Evolutionary conservation across 2,888 invertebrate species (phyloP), one percentile per base, ranked within the genome.

Genomic region (Drosophila robusta): DNA sequence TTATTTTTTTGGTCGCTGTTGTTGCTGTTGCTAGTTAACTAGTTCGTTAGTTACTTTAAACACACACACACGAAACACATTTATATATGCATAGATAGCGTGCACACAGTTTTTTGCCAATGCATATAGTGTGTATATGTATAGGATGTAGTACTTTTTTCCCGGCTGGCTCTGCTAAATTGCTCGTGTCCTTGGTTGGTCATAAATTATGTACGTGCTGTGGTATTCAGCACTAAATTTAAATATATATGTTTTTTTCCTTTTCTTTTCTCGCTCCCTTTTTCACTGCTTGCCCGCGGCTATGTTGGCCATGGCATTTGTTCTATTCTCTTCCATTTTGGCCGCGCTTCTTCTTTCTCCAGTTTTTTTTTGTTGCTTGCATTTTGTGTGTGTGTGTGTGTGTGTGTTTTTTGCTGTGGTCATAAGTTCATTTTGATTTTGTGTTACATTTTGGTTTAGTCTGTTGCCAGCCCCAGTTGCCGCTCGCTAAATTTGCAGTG

Each of bases 161-260:
- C 50, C 56, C 72, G 71, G 69, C 78, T 75, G 71, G 78, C 79
- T 70, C 75, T 79, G 87, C 85, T 87, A 89, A 86, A 86, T 86
- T 86, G 87, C 87, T 87, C 88, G 88, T 87, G 87, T 82, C 89
- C 89, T 87, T 87, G 89, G 87, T 85, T 70, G 88, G 88, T 75
- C 89, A 87, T 87, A 87, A 87, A 87, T 87, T 87, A 89, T 89
- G 89, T 87, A 89, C 87, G 89, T 87, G 86, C 89, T 88, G 82
- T 76, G 89, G 89, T 86, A 87, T 83, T 87, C 87, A 77, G 87
- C 89, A 87, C 88, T 87, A 89, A 87, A 87, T 87, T 87, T 87
- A 88, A 87, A 87, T 87, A 88, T 87, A 87, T 78, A 73, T 66
- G 52, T 54, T 64, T 52, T 54, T 45, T 57, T 45, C n/a, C 24